Conservation (phyloP, 1,140 invertebrate species). For the Tigriopus japonicus region DNA sequence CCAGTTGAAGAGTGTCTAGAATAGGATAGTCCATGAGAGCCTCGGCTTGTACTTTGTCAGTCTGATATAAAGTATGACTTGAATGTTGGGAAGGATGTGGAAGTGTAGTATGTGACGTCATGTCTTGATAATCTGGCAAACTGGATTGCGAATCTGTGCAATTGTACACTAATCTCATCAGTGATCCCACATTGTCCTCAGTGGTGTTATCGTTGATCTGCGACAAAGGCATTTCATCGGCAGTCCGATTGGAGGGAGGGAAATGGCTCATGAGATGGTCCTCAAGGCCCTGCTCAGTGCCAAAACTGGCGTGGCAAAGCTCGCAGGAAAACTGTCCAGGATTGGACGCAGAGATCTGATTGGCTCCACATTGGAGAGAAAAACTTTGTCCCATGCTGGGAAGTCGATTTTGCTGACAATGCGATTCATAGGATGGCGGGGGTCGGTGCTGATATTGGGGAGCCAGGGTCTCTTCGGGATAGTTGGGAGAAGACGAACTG, state of each 20-base stretch:
- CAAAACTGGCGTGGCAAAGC: neutral
- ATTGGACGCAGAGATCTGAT: neutral
- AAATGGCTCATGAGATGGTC: neutral
- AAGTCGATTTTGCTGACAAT: neutral
- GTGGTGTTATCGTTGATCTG: neutral
- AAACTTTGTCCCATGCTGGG: neutral
- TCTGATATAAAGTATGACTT: too few species aligned
- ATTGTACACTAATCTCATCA: neutral
- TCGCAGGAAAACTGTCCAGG: neutral
- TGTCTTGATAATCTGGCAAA: too few species aligned
- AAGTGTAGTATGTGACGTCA: too few species aligned
- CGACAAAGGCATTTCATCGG: neutral
- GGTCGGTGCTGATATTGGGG: neutral
- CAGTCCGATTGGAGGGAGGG: neutral
- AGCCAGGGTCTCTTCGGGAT: neutral
- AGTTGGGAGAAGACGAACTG: neutral
- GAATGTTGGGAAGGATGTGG: too few species aligned
- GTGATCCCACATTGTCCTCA: constrained; percentile 4
- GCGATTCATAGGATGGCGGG: neutral
- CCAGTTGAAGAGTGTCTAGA: too few species aligned
- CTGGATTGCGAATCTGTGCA: too few species aligned
- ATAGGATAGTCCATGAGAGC: too few species aligned
- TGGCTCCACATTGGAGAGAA: neutral
- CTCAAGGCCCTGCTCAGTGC: neutral
- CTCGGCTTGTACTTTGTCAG: too few species aligned